Evolutionary conservation across 2,113 vertebrate species (phyloP).

Genomic region (human (Homo sapiens)): GRCh38 chr7:7904001-7904500

Average conservation of each 20-base stretch:
- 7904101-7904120: too few relatives aligned
- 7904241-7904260: background rate
- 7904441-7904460: background rate
- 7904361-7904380: background rate
- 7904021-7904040: too few relatives aligned
- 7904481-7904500: background rate
- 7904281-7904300: background rate
- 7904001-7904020: too few relatives aligned
- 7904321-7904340: background rate
- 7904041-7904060: too few relatives aligned
- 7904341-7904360: background rate
- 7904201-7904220: background rate
- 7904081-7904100: too few relatives aligned
- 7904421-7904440: background rate
- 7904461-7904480: background rate
- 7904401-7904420: background rate
- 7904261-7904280: background rate
- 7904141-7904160: too few relatives aligned
- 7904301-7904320: background rate
- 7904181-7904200: background rate
- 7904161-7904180: background rate
- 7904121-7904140: too few relatives aligned
- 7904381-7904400: background rate
- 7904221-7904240: background rate
- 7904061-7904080: too few relatives aligned